Percentiles rank a stretch among this genome's conserved stretches.
phyloP scores from a whole-genome alignment of 30 jellyfish, hydroid and myxozoan genomes.

The Clytia hemisphaerica region DNA sequence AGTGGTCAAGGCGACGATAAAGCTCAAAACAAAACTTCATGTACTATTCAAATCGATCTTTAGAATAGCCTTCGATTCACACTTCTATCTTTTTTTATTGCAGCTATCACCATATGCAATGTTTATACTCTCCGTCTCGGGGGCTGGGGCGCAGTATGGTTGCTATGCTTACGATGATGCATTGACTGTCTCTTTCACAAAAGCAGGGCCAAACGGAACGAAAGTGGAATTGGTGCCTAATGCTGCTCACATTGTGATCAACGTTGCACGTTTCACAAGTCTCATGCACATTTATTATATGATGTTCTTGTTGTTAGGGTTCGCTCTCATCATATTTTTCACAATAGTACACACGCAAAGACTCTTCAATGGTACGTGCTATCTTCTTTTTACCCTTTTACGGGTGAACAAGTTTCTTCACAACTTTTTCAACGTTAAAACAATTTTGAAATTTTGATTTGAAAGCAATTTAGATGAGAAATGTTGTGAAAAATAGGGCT shows the following conservation, averaged over 20 bases:
- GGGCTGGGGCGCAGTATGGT: conserved; percentile 41
- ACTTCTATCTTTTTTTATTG: background rate
- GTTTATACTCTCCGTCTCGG: conserved; percentile 19
- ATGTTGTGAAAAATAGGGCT: no score
- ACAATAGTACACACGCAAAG: conserved; percentile 7
- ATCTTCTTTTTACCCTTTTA: background rate
- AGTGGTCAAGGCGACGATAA: no score
- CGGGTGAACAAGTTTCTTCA: background rate
- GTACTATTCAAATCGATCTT: background rate
- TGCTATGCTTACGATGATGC: conserved; percentile 50
- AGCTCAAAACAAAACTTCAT: no score
- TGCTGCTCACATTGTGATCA: conserved; percentile 13
- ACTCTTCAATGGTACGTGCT: conserved; percentile 22
- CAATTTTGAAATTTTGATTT: no score
- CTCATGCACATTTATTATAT: conserved; percentile 22
- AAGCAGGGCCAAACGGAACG: conserved; percentile 1
- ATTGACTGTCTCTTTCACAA: background rate
- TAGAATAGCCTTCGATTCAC: background rate
- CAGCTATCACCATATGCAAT: conserved; percentile 18
- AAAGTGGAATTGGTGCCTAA: conserved; percentile 10
- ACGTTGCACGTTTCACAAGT: conserved; percentile 32
- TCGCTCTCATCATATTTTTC: conserved; percentile 12
- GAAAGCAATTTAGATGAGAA: no score
- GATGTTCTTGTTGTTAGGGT: conserved; percentile 1
- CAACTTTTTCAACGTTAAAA: no score